phyloP scores from a whole-genome alignment of 2,888 invertebrate genomes.

The Vanessa cardui region DNA sequence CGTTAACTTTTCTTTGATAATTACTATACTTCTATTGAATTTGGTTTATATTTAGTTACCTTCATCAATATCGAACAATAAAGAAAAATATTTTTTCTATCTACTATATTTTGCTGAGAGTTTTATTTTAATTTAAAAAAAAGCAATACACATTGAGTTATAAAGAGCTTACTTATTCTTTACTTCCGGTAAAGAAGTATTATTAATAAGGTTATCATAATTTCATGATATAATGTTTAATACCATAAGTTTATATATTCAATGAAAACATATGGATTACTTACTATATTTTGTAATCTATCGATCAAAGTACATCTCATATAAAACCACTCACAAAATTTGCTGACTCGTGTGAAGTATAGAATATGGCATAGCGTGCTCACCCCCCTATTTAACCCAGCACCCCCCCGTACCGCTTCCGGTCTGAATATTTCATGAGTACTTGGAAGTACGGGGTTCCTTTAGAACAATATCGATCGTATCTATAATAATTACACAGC shows the following conservation, averaged over 20 bases:
- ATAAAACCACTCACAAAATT: constrained; percentile 17
- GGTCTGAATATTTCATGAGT: constrained; percentile 48
- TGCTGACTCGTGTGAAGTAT: constrained; percentile 25
- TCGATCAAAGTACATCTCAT: background rate
- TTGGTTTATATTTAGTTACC: background rate
- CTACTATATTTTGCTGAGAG: no score
- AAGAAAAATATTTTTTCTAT: no score
- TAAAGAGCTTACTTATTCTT: no score
- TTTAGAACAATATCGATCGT: constrained; percentile 17
- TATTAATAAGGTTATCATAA: no score
- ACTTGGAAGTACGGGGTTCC: constrained; percentile 19
- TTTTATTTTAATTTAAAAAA: no score
- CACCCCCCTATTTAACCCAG: constrained; percentile 5
- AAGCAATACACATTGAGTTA: no score
- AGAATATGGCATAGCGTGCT: constrained; percentile 3
- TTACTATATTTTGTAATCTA: background rate
- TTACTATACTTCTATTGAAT: background rate
- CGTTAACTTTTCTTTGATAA: background rate
- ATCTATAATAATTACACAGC: constrained; percentile 24
- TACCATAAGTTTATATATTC: no score
- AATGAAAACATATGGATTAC: background rate
- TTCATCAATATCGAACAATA: no score
- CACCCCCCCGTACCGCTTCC: constrained; percentile 45
- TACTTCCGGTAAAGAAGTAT: no score
- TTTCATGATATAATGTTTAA: no score